Conservation (phyloP, 1,140 invertebrate genomes). For the Eueides isabella region DNA sequence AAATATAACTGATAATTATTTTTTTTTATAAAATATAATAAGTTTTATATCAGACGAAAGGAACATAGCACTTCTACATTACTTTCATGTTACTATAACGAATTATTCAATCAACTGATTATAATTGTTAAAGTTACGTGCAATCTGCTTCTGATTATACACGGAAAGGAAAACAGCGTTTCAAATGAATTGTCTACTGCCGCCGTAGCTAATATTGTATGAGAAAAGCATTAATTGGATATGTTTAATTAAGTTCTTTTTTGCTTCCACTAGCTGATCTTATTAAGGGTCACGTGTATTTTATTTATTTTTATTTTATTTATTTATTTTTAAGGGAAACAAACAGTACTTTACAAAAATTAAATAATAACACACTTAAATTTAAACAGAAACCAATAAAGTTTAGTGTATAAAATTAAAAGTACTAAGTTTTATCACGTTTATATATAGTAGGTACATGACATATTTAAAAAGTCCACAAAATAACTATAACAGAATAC, state of each 20-base stretch:
- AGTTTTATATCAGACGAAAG: not conserved
- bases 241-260: constrained; percentile 37
- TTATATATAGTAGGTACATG: not conserved
- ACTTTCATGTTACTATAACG: constrained; percentile 35
- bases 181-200: constrained; percentile 52
- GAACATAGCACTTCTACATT: not conserved
- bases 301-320: too few species aligned
- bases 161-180: constrained; percentile 38
- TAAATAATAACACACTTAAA: too few species aligned
- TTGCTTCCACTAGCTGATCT: constrained; percentile 28
- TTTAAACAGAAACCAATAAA: too few species aligned
- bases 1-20: too few species aligned
- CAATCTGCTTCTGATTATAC: constrained; percentile 43
- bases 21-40: too few species aligned
- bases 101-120: constrained; percentile 50
- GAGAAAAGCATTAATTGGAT: constrained; percentile 38
- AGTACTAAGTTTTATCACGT: not conserved
- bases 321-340: too few species aligned
- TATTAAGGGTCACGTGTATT: constrained; percentile 27
- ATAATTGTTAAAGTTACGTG: constrained; percentile 49
- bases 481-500: too few species aligned
- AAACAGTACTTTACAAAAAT: too few species aligned
- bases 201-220: constrained; percentile 32
- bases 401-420: too few species aligned
- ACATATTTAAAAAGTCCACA: too few species aligned